Conservation (phyloP, 2,888 invertebrate species). For the Nezara viridula region DNA sequence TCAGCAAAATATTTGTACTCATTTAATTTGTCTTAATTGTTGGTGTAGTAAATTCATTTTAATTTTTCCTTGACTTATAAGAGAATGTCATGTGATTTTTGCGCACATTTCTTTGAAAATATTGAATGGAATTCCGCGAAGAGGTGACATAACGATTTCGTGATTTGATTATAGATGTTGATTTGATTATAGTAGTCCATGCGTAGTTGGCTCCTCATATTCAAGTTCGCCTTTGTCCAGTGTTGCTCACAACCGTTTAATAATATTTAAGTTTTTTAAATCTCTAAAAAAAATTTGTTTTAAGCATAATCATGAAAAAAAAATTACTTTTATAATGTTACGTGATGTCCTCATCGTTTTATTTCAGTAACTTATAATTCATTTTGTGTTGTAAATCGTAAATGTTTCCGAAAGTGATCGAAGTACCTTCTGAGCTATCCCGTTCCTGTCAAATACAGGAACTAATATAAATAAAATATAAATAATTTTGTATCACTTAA, state of each 20-base stretch:
- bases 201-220: not conserved
- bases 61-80: not conserved
- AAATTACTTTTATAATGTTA: not conserved
- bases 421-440: not conserved
- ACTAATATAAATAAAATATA: too few species aligned
- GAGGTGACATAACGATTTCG: conserved; percentile 13
- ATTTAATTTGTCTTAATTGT: too few species aligned
- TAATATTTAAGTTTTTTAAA: too few species aligned
- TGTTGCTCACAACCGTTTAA: not conserved
- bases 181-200: conserved; percentile 26
- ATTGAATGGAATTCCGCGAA: conserved; percentile 12
- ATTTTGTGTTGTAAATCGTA: not conserved
- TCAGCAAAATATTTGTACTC: too few species aligned
- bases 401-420: not conserved
- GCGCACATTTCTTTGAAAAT: not conserved
- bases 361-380: not conserved
- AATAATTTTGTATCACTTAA: not conserved
- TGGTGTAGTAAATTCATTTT: not conserved
- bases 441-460: not conserved
- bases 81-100: not conserved
- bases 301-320: not conserved
- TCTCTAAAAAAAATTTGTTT: not conserved
- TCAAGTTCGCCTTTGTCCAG: not conserved
- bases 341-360: not conserved
- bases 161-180: conserved; percentile 31